A percentile compares a stretch with the other conserved stretches of the same genome.
phyloP scores from a whole-genome alignment of 2,888 invertebrate species.

The Polyommatus iphigenia region DNA sequence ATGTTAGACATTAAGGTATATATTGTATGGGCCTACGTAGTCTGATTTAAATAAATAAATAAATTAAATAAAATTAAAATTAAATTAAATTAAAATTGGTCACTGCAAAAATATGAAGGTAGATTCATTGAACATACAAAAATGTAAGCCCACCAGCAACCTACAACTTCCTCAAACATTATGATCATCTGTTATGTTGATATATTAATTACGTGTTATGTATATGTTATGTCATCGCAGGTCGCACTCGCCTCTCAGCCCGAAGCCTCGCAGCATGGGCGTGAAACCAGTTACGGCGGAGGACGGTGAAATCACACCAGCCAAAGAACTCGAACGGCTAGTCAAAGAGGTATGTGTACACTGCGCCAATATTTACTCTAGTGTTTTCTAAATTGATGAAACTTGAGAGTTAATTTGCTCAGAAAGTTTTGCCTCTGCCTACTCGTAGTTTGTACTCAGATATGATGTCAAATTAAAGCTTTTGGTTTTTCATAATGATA shows the following conservation, averaged over 20 bases:
- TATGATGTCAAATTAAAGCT: background rate
- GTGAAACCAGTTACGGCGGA: constrained; percentile 76
- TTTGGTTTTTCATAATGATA: background rate
- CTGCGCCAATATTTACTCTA: constrained; percentile 22
- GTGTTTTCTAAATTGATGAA: constrained; percentile 31
- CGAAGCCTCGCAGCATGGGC: constrained; percentile 77
- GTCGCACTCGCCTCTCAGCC: constrained; percentile 83
- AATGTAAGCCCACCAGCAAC: background rate
- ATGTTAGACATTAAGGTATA: too few relatives aligned
- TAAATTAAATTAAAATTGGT: too few relatives aligned
- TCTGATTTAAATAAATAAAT: too few relatives aligned
- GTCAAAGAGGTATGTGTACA: constrained; percentile 80
- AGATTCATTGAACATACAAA: background rate
- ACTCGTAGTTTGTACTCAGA: background rate
- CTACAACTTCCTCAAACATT: constrained; percentile 3
- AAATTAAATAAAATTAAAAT: too few relatives aligned
- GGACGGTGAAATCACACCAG: constrained; percentile 82
- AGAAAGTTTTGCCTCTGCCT: constrained; percentile 12
- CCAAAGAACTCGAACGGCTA: constrained; percentile 87
- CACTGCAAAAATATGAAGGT: too few relatives aligned
- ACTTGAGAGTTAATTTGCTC: background rate
- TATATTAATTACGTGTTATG: constrained; percentile 8
- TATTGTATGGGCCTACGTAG: too few relatives aligned
- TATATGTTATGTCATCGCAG: constrained; percentile 52
- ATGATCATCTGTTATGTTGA: background rate